phyloP scores from a whole-genome alignment of 2,888 invertebrate genomes.

The Oligia fasciuncula region DNA sequence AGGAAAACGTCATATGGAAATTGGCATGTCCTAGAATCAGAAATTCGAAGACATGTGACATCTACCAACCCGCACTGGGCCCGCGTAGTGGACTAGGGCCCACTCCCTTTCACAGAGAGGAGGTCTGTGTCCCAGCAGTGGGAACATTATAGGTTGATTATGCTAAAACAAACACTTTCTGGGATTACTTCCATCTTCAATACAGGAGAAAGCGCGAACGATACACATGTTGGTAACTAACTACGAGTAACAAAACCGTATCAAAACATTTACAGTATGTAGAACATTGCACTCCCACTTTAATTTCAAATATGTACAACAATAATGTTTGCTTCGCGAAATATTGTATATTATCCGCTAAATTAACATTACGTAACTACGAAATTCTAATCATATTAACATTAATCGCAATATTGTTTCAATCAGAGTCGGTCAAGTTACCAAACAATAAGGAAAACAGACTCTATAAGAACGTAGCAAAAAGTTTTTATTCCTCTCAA shows the following conservation, averaged over 20 bases:
- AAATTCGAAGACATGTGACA: neutral
- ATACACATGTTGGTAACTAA: neutral
- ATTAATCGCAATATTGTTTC: constrained; percentile 53
- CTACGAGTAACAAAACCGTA: constrained; percentile 18
- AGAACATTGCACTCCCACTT: constrained; percentile 14
- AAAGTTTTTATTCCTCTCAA: constrained; percentile 77
- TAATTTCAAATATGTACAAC: constrained; percentile 39
- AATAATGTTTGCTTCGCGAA: constrained; percentile 30
- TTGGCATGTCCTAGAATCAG: neutral
- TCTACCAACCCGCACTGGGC: neutral
- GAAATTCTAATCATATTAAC: constrained; percentile 43
- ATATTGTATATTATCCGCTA: constrained; percentile 40
- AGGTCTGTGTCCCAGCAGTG: neutral
- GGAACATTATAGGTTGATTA: neutral
- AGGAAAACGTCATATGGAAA: neutral
- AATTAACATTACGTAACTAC: constrained; percentile 37
- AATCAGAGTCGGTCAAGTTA: constrained; percentile 47
- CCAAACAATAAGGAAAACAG: constrained; percentile 49
- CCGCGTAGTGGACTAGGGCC: neutral
- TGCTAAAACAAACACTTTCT: neutral
- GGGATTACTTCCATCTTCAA: constrained; percentile 4
- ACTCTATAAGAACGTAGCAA: constrained; percentile 59
- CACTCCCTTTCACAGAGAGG: neutral
- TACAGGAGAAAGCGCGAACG: neutral
- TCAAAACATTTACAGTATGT: constrained; percentile 21